These are phyloP conservation scores for Dichetophora obliterata DNA, from an alignment of 2,888 invertebrate species.

Conservation along the genomic window DNA sequence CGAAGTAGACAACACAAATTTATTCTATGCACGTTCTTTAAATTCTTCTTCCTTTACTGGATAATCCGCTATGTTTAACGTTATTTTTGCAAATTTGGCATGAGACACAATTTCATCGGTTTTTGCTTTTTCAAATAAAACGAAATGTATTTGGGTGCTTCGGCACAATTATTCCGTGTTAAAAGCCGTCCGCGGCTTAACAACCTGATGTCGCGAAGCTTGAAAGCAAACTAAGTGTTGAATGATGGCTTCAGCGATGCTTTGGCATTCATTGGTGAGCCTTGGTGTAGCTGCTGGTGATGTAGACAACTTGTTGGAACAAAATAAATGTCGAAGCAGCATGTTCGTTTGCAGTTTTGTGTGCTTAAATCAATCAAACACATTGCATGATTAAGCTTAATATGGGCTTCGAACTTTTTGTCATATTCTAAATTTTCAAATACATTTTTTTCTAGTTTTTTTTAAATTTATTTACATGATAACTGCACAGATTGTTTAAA, in stretches of 20 bases:
- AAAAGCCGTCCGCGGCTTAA: background rate
- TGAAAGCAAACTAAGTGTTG: conserved; percentile 28
- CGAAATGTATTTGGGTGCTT: background rate
- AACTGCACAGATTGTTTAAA: too few species aligned
- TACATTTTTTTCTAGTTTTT: too few species aligned
- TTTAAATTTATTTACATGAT: too few species aligned
- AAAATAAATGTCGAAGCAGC: background rate
- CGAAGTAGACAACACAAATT: background rate
- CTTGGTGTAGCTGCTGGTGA: background rate
- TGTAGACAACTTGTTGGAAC: background rate
- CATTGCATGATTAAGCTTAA: background rate
- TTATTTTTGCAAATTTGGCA: conserved; percentile 4
- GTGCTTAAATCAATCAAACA: background rate
- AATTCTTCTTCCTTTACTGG: conserved; percentile 13
- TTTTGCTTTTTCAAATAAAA: background rate
- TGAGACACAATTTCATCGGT: conserved; percentile 3
- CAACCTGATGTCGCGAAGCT: conserved; percentile 19
- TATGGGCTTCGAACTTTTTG: too few species aligned
- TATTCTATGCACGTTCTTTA: conserved; percentile 5
- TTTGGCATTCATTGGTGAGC: background rate
- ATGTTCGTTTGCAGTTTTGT: conserved; percentile 16
- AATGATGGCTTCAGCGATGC: background rate
- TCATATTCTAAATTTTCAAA: too few species aligned
- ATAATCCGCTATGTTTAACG: conserved; percentile 20
- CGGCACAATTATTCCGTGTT: background rate